phyloP scores from a whole-genome alignment of 2,113 vertebrate genomes.

The Ariopsis seemanni region DNA sequence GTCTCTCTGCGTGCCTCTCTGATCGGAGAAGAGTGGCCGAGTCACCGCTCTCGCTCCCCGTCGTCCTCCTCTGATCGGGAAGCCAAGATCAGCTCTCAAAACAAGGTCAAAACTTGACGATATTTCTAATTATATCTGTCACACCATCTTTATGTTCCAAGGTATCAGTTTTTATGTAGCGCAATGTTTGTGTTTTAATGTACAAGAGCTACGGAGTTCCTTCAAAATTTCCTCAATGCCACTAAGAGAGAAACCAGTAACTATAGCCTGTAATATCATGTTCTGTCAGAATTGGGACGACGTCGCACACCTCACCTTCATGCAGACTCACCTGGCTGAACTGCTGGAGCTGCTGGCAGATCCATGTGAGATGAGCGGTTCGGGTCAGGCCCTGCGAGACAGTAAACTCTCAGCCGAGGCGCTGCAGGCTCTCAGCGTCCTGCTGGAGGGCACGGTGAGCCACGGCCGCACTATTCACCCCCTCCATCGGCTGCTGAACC shows the following conservation, averaged over 20 bases:
- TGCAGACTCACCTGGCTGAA: slow-evolving; percentile 81
- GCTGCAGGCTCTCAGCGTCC: slow-evolving; percentile 79
- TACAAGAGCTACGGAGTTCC: neutral
- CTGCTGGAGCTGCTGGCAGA: slow-evolving; percentile 88
- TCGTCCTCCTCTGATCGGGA: slow-evolving; percentile 71
- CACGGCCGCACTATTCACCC: slow-evolving; percentile 68
- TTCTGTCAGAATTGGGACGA: slow-evolving; percentile 89
- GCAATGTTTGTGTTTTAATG: neutral
- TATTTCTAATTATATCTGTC: neutral
- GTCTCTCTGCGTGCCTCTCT: slow-evolving; percentile 87
- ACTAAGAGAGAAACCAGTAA: neutral
- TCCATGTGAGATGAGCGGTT: slow-evolving; percentile 80
- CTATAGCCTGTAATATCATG: neutral
- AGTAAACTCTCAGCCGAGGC: slow-evolving; percentile 80
- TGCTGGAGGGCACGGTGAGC: slow-evolving; percentile 82
- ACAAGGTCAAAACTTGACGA: slow-evolving; percentile 76
- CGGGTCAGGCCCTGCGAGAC: slow-evolving; percentile 72
- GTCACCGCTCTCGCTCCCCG: slow-evolving; percentile 71
- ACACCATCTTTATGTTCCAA: neutral
- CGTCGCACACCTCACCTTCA: slow-evolving; percentile 83
- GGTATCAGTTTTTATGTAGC: neutral
- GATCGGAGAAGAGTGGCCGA: slow-evolving; percentile 95
- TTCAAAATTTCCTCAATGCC: neutral
- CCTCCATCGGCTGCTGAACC: slow-evolving; percentile 81
- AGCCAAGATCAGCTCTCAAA: slow-evolving; percentile 77